A percentile compares a stretch with the other conserved stretches of the same genome.
phyloP scores from a whole-genome alignment of 2,113 vertebrate species.

The Willisornis vidua region DNA sequence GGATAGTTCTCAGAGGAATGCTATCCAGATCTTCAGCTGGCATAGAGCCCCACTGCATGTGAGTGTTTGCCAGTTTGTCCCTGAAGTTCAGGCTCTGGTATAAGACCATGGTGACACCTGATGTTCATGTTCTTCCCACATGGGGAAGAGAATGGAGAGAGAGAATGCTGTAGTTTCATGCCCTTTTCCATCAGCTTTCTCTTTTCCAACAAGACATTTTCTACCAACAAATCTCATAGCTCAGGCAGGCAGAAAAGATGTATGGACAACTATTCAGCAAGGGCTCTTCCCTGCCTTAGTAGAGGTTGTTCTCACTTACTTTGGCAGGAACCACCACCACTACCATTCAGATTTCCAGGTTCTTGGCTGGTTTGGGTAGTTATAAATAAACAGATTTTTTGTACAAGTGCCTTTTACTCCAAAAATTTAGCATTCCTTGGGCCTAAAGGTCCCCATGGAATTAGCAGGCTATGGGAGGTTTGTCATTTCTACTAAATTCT shows the following conservation, averaged over 20 bases:
- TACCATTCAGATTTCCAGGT: not conserved
- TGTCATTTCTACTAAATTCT: not conserved
- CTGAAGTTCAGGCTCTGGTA: not conserved
- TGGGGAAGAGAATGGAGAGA: accelerated
- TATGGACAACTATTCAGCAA: not conserved
- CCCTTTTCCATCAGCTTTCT: not conserved
- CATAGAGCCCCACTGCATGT: not conserved
- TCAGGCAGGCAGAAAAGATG: not conserved
- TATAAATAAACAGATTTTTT: not conserved
- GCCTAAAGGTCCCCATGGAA: not conserved
- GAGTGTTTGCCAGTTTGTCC: not conserved
- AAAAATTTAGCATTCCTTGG: not conserved
- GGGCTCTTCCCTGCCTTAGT: not conserved
- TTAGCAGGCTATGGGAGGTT: not conserved
- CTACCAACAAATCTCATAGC: not conserved
- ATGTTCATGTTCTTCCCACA: not conserved
- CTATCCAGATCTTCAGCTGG: not conserved
- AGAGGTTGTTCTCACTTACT: not conserved
- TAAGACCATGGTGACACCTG: accelerated
- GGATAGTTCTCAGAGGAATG: not conserved
- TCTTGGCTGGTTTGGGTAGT: not conserved
- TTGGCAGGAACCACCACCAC: not conserved
- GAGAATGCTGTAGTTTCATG: not conserved
- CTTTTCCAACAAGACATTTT: not conserved
- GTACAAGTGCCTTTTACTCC: not conserved